Evolutionary conservation across 2,113 vertebrate species (phyloP).

Genomic region (Melanotaenia duboulayi): DNA sequence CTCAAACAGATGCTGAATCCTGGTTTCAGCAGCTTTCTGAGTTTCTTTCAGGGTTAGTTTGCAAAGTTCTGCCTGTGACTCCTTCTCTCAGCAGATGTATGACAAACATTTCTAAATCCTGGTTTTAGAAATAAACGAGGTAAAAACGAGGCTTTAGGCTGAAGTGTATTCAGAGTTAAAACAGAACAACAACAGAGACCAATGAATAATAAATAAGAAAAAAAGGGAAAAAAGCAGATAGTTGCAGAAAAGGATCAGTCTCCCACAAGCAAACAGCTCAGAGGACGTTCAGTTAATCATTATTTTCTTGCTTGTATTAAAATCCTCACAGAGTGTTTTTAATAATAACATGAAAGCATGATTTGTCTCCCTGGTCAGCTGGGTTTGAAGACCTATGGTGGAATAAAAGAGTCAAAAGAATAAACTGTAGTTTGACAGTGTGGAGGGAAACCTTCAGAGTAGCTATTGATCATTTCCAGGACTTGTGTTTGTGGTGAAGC

Average conservation of each 20-base stretch:
- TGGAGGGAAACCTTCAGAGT: constrained; percentile 20
- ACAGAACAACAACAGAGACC: neutral
- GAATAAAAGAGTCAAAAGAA: too few relatives aligned
- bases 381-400: neutral
- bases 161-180: neutral
- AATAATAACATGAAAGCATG: too few relatives aligned
- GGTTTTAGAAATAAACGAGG: constrained; percentile 3
- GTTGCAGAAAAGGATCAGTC: neutral
- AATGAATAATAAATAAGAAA: neutral
- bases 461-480: constrained; percentile 56
- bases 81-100: neutral
- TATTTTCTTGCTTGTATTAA: too few relatives aligned
- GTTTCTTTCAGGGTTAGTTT: neutral
- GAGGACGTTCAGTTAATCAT: too few relatives aligned
- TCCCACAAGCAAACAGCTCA: too few relatives aligned
- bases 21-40: neutral
- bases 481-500: constrained; percentile 15
- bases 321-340: too few relatives aligned
- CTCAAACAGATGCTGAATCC: neutral
- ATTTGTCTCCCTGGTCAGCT: neutral
- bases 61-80: constrained; percentile 4
- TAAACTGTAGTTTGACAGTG: neutral
- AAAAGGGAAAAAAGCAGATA: neutral
- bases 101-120: neutral
- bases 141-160: neutral